Conservation (phyloP, 2,888 invertebrate genomes). For the Autographa pulchrina region DNA sequence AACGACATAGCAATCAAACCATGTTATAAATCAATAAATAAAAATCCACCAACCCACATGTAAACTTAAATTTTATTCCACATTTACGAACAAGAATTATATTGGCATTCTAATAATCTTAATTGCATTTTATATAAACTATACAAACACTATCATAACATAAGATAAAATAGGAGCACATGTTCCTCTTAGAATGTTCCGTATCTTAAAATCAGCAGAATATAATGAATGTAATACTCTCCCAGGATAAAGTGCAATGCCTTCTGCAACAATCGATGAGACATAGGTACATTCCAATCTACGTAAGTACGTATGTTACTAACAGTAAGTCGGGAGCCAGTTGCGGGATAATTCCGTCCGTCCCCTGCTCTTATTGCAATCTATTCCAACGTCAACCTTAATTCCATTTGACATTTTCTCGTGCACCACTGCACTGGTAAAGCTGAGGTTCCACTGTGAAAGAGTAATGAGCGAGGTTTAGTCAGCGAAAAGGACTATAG, state of each 20-base stretch:
- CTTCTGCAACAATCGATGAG: background rate
- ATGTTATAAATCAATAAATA: background rate
- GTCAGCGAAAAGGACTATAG: background rate
- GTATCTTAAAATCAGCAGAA: too few relatives aligned
- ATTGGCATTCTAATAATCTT: background rate
- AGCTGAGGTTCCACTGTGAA: background rate
- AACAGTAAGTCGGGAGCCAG: slow-evolving; percentile 10
- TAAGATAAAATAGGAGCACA: too few relatives aligned
- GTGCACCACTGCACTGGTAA: slow-evolving; percentile 17
- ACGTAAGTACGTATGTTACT: background rate
- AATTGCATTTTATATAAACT: too few relatives aligned
- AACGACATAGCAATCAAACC: background rate
- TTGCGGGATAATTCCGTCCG: slow-evolving; percentile 46
- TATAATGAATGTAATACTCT: too few relatives aligned
- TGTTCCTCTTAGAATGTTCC: too few relatives aligned
- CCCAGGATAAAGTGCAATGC: background rate
- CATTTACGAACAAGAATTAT: background rate
- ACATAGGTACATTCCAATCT: background rate
- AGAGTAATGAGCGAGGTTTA: background rate
- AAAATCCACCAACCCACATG: background rate
- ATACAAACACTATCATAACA: too few relatives aligned
- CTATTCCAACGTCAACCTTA: slow-evolving; percentile 53
- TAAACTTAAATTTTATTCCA: background rate
- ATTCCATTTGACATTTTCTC: slow-evolving; percentile 60
- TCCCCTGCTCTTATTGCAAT: slow-evolving; percentile 65